phyloP scores from a whole-genome alignment of 2,888 invertebrate genomes.

The Siphlonurus alternatus region DNA sequence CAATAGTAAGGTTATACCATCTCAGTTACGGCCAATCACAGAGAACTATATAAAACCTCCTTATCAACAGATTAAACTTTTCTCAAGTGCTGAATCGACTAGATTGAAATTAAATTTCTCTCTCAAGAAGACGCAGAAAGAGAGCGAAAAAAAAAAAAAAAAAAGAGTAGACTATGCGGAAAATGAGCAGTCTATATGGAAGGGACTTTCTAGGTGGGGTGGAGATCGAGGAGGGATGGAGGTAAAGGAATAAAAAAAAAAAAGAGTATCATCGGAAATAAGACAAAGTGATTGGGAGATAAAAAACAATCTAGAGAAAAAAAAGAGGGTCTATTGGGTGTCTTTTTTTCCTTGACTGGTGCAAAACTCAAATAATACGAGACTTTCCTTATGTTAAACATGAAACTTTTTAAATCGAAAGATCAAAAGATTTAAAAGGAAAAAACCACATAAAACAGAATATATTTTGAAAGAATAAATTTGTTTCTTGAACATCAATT shows the following conservation, averaged over 20 bases:
- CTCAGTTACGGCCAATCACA: background rate
- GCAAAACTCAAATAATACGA: background rate
- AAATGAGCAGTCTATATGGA: background rate
- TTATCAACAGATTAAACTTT: slow-evolving; percentile 4
- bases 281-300: background rate
- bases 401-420: background rate
- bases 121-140: background rate
- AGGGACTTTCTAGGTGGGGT: background rate
- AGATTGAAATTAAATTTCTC: slow-evolving; percentile 4
- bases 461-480: too few relatives aligned
- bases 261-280: background rate
- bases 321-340: background rate
- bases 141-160: slow-evolving; percentile 2
- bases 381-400: background rate
- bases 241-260: background rate
- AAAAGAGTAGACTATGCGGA: background rate
- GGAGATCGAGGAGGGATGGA: background rate
- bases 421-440: background rate
- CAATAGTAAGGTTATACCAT: background rate
- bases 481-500: too few relatives aligned
- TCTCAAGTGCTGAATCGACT: slow-evolving; percentile 2
- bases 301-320: background rate
- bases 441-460: too few relatives aligned
- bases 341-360: background rate
- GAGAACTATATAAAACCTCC: background rate